Conservation (phyloP, 2,888 invertebrate species). For the Rhynchonema sp. region DNA sequence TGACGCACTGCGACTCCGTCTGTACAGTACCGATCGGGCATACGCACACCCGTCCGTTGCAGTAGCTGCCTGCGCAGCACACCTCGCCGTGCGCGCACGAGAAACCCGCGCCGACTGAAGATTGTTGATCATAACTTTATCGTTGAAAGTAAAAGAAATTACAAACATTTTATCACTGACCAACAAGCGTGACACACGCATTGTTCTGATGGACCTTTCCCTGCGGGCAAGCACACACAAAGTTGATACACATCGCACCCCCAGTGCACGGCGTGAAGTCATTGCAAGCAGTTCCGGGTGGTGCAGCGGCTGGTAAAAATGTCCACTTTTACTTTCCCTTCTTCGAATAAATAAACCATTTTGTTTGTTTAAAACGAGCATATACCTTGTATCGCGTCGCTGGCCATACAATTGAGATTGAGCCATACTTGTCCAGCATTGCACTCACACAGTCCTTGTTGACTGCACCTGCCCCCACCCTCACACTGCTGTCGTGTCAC, state of each 20-base stretch:
- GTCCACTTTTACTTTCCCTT: neutral
- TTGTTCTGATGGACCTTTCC: neutral
- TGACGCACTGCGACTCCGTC: neutral
- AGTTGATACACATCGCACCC: constrained; percentile 4
- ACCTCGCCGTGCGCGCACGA: constrained; percentile 2
- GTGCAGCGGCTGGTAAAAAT: neutral
- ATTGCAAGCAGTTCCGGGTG: neutral
- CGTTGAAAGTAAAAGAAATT: neutral
- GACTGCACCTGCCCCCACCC: neutral
- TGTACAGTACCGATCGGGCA: constrained; percentile 1
- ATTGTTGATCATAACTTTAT: too few relatives aligned
- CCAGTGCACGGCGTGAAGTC: constrained; percentile 4
- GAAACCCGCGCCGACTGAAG: constrained; percentile 3
- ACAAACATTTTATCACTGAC: neutral
- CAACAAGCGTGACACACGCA: neutral
- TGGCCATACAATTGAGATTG: neutral
- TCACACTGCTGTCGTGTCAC: neutral
- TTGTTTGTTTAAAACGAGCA: too few relatives aligned
- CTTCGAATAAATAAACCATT: neutral
- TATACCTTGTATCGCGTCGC: neutral
- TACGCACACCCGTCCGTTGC: constrained; percentile 1
- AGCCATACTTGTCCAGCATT: neutral
- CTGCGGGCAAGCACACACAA: constrained; percentile 1
- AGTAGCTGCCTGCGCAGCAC: constrained; percentile 2
- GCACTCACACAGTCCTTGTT: neutral